Evolutionary conservation across 2,113 vertebrate genomes (phyloP), one percentile per base, ranked within the genome.

Genomic region (Macquaria ambigua): DNA sequence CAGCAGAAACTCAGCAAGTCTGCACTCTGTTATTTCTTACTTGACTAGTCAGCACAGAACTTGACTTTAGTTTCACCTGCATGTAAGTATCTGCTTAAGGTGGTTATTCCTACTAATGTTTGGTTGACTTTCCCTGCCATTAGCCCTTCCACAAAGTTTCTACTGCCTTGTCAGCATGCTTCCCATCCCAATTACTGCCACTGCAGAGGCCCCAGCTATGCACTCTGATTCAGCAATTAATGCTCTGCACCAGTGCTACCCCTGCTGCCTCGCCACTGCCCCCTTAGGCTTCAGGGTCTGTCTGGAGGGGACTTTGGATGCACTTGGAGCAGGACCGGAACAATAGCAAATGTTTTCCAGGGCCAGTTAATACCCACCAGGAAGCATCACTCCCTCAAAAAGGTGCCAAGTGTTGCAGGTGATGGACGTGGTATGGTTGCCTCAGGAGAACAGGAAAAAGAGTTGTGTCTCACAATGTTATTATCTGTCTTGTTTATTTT

Each of bases 171-270:
- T 95, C 93, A 93, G 93, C 87, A 91, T 82, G 79, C 84, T 79
- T 90, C 75, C 64, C 56, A 31, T 89, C 70, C 88, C 90, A 94
- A 93, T 95, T 94, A 93, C 89, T 87, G 77, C 74, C 83, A 79
- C 91, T 82, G 90, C 90, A 90, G 87, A 82, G 75, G 79, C 59
- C 63, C 80, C 80, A 79, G 81, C 76, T 77, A 81, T 82, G 56
- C 75, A 86, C 81, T 91, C 83, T 89, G 87, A 93, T 92, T 92
- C 90, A 91, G 86, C 90, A 93, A 90, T 93, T 91, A 93, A 90
- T 85, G 83, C 83, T 72, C 75, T 90, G 85, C 87, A 84, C 70
- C 83, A 70, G 46, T 52, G 50, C 58, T 74, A 53, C 41, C 69
- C 34, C 58, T 73, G 73, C 55, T 82, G 59, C 67, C 63, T 59